Base-by-base conservation (phyloP, 2,797 vertebrate species). In the Oryzias sinensis region DNA sequence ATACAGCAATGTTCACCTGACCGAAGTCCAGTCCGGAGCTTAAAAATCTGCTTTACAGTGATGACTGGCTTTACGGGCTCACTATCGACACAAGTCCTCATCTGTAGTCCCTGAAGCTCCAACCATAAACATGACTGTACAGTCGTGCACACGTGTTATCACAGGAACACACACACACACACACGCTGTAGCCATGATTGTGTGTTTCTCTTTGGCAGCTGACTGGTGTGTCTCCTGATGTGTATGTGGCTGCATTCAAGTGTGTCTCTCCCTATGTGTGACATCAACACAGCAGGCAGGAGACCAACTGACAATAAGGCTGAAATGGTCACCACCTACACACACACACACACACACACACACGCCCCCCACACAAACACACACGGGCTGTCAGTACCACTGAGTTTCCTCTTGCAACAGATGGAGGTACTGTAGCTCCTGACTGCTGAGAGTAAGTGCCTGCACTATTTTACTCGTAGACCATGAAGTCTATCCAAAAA, bases 391-490 rank as follows among this genome's bases (percentile, higher is more conserved):
- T 52, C 66, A 59, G 52, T 60, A 53, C 49, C 62, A 67, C 60
- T 59, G 70, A 68, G 63, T 64, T 65, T 5, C 33, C 48, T 59
- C 57, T 56, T 67, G 53, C n/a, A 51, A 63, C 74, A 80, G 61
- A 73, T 43, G 56, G 62, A 50, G 73, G 86, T 37, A 77, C 72
- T 53, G 77, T 22, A 83, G 78, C 76, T 62, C 27, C 2, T 29
- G 50, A 46, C 58, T 66, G 68, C 78, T 86, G 81, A 84, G 33
- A 37, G 33, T 37, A 9, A 37, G 33, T 13, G 33, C 33, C 33
- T 37, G 9, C 33, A 37, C 33, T 37, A 37, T 37, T 37, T 37
- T 37, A 33, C 33, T 11, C 33, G 33, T 9, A 37, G 33, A 37
- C 63, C 53, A 56, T 53, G 41, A 71, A 68, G 55, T 42, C 52